These are phyloP conservation scores for Dermatemys mawii DNA, from an alignment of 2,113 vertebrate genomes.

Conservation along the genomic window DNA sequence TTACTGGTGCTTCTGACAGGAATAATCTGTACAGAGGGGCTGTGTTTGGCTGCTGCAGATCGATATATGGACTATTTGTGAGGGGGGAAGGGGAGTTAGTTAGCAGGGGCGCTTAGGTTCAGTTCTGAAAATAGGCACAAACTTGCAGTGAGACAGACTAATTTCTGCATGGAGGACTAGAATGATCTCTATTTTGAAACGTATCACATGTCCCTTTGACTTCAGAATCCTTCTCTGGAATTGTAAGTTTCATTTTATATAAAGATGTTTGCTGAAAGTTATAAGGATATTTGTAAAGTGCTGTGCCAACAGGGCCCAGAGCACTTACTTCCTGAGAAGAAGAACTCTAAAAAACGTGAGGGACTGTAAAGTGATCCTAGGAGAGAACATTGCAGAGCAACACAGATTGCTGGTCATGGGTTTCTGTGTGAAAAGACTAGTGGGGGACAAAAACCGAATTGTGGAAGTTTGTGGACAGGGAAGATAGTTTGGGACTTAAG, in stretches of 20 bases:
- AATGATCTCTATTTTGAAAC: background rate
- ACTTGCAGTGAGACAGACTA: background rate
- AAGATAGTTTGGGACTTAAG: background rate
- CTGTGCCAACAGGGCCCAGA: background rate
- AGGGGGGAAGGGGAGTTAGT: background rate
- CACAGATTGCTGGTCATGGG: background rate
- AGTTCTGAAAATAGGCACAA: background rate
- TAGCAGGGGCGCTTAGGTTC: background rate
- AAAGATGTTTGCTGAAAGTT: background rate
- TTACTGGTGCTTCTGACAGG: background rate
- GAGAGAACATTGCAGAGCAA: background rate
- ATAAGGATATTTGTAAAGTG: background rate
- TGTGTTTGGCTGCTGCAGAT: background rate
- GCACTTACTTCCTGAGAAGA: background rate
- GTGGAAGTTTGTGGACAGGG: background rate
- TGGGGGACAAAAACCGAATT: background rate
- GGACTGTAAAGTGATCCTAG: background rate
- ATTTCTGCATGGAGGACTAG: background rate
- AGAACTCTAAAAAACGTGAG: background rate
- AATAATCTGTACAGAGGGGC: background rate
- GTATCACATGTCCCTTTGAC: background rate
- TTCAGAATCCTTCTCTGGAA: background rate
- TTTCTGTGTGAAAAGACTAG: background rate
- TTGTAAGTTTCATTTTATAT: background rate
- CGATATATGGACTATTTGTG: background rate